These are phyloP conservation scores for Metopia argyrocephala DNA, from an alignment of 2,888 invertebrate species.

Conservation along the genomic window DNA sequence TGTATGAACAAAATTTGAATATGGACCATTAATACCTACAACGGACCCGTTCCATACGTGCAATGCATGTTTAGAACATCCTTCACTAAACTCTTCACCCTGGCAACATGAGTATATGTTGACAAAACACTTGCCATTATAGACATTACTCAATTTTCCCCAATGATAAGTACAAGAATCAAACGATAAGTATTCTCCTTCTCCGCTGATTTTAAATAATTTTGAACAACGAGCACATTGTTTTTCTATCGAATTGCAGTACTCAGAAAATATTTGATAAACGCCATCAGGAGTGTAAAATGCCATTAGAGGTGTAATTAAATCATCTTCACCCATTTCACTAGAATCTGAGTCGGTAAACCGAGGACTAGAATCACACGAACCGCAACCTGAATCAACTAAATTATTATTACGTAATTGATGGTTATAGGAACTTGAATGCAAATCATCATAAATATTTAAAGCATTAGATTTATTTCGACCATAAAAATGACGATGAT, in stretches of 20 bases:
- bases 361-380: constrained; percentile 79
- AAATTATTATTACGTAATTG: constrained; percentile 64
- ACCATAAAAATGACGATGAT: constrained; percentile 62
- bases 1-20: constrained; percentile 84
- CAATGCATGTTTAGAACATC: constrained; percentile 83
- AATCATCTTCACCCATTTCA: constrained; percentile 74
- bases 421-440: constrained; percentile 49
- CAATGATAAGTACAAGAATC: constrained; percentile 93
- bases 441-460: constrained; percentile 72
- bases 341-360: constrained; percentile 78
- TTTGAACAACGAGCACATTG: constrained; percentile 87
- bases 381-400: constrained; percentile 80
- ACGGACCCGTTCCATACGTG: constrained; percentile 89
- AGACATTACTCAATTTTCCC: constrained; percentile 85
- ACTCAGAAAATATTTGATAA: constrained; percentile 66
- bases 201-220: constrained; percentile 84
- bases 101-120: constrained; percentile 83
- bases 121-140: constrained; percentile 67
- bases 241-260: constrained; percentile 78
- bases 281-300: constrained; percentile 74
- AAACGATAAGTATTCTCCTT: constrained; percentile 85
- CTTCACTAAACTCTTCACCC: constrained; percentile 78
- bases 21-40: constrained; percentile 86
- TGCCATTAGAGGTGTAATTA: constrained; percentile 64
- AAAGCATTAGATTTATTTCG: constrained; percentile 66